Evolutionary conservation across 2,113 vertebrate genomes (phyloP).

Genomic region (Saguinus midas): DNA sequence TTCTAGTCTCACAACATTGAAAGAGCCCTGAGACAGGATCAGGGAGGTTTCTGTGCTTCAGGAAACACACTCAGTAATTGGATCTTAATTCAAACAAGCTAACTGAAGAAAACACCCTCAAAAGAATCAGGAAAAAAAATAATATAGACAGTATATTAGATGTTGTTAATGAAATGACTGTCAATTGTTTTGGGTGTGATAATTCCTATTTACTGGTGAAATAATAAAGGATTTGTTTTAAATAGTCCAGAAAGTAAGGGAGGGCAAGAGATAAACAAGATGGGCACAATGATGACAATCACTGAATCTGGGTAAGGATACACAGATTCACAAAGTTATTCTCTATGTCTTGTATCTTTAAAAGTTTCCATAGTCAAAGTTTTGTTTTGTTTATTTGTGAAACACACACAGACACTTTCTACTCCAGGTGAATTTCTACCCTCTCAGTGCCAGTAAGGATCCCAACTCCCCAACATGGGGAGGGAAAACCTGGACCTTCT

Average conservation of each 20-base stretch:
- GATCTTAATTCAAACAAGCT: background rate
- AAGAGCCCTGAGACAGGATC: background rate
- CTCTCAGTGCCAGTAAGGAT: background rate
- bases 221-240: background rate
- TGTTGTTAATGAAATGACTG: background rate
- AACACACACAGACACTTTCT: background rate
- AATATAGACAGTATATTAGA: background rate
- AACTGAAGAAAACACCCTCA: background rate
- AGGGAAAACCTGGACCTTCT: background rate
- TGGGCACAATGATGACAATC: background rate
- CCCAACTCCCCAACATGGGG: background rate
- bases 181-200: background rate
- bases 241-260: background rate
- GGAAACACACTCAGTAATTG: background rate
- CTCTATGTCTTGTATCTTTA: background rate
- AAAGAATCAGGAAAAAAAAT: background rate
- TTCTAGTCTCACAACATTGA: background rate
- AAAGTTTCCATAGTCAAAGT: background rate
- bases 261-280: background rate
- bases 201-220: background rate
- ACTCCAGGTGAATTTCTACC: background rate
- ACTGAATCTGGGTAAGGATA: background rate
- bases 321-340: background rate
- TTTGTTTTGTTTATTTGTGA: background rate
- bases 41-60: background rate